Base-by-base conservation (phyloP, 2,797 vertebrate species). In the Acipenser oxyrinchus region DNA sequence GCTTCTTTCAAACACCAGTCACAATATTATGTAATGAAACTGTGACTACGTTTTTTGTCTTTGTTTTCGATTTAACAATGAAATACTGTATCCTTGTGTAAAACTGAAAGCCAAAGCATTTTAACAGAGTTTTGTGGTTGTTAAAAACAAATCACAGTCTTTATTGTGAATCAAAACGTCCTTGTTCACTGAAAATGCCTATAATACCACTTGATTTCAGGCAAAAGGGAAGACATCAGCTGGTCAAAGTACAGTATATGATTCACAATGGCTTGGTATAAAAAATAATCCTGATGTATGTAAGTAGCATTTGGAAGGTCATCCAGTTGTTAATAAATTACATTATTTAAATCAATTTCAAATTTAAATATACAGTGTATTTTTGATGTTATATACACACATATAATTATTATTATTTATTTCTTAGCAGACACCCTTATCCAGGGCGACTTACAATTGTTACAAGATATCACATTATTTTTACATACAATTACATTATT, bases 61-160 rank as follows among this genome's bases (percentile, higher is more conserved):
- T 53, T 65, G 11, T 57, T 65, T 37, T 6, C 7, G 51, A 13
- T 58, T 66, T 59, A 15, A 66, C 53, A 6, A 15, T 48, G n/a
- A 58, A 58, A 66, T n/a, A 49, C 48, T 48, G 53, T 57, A 66
- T 18, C 15, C 12, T 66, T 59, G 12, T 64, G 63, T 58, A 11
- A 58, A 58, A 58, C 55, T 58, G 9, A 58, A 6, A 7, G 13
- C 6, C 6, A 13, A 58, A 10, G 13, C 13, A 13, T 58, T 58
- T 58, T 58, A 58, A 58, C 5, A 11, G 13, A 12, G 13, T 58
- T 58, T 3, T 12, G 9, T 58, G 55, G 55, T n/a, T 58, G 51
- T 53, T 53, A 53, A 53, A 53, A 53, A 8, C 11, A 12, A 58
- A 58, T 58, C 12, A 58, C 55, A 12, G 55, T 12, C 11, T 58